Evolutionary conservation across 2,888 invertebrate species (phyloP).

Genomic region (Sesia bembeciformis): DNA sequence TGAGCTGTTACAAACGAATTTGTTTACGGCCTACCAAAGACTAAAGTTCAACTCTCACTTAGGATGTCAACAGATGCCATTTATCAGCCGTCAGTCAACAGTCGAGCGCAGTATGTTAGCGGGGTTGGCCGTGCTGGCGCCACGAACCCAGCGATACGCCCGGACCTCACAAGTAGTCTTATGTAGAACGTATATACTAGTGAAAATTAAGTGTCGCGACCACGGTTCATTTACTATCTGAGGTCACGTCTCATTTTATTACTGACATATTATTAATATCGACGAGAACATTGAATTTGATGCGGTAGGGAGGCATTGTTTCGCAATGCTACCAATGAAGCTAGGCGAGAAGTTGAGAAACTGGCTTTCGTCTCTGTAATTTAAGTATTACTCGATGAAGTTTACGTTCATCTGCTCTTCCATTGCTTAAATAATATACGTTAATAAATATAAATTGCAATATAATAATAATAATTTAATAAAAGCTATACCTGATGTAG

Average conservation of each 20-base stretch:
- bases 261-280: conserved; percentile 66
- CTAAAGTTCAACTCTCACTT: conserved; percentile 37
- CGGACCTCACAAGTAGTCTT: conserved; percentile 60
- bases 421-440: too few species aligned
- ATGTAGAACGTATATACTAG: conserved; percentile 62
- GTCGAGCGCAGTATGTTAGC: conserved; percentile 10
- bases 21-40: conserved; percentile 39
- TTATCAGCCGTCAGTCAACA: conserved; percentile 51
- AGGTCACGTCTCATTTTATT: conserved; percentile 67
- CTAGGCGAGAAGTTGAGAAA: not conserved
- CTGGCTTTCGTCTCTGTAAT: not conserved
- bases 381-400: too few species aligned
- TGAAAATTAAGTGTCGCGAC: conserved; percentile 67
- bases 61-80: conserved; percentile 49
- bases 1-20: conserved; percentile 10
- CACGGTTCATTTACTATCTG: conserved; percentile 55
- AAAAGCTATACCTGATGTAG: too few species aligned
- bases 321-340: conserved; percentile 24
- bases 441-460: too few species aligned
- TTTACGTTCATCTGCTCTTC: too few species aligned
- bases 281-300: conserved; percentile 59
- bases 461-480: too few species aligned
- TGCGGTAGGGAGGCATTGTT: conserved; percentile 43
- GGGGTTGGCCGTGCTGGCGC: conserved; percentile 36
- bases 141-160: conserved; percentile 29